These are phyloP conservation scores for Amphiprion ocellaris DNA, from an alignment of 2,113 vertebrate genomes.

Conservation along the genomic window DNA sequence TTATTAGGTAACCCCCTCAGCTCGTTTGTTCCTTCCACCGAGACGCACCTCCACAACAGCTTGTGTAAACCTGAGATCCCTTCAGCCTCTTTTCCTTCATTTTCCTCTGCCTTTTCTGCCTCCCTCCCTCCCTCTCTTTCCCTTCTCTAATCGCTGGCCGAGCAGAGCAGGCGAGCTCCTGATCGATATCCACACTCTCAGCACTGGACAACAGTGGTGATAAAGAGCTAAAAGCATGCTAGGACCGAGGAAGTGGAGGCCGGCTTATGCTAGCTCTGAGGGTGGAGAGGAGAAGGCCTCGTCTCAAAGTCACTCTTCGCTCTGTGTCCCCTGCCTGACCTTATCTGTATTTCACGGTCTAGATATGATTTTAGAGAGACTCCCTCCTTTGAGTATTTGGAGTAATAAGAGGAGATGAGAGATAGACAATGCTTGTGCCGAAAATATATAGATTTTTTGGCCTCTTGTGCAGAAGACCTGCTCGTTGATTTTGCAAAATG, in stretches of 20 bases:
- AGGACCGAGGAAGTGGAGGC: slow-evolving; percentile 24
- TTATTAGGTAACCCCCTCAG: slow-evolving; percentile 81
- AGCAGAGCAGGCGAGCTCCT: slow-evolving; percentile 60
- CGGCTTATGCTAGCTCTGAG: slow-evolving; percentile 31
- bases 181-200: slow-evolving; percentile 72
- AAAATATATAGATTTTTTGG: no score
- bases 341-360: background rate
- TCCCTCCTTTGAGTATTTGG: background rate
- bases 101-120: slow-evolving; percentile 35
- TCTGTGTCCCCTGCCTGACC: background rate
- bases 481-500: no score
- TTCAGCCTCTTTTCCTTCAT: slow-evolving; percentile 56
- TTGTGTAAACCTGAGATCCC: slow-evolving; percentile 72
- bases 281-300: slow-evolving; percentile 12
- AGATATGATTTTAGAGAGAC: slow-evolving; percentile 3
- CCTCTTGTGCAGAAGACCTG: no score
- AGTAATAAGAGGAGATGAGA: background rate
- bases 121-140: background rate
- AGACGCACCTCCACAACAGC: slow-evolving; percentile 71
- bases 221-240: slow-evolving; percentile 75
- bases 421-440: no score
- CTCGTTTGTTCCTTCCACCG: slow-evolving; percentile 78
- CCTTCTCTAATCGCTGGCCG: slow-evolving; percentile 55
- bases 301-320: background rate
- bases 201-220: slow-evolving; percentile 66